These are phyloP conservation scores for Isoperla grammatica DNA, from an alignment of 2,888 invertebrate species.

Conservation along the genomic window DNA sequence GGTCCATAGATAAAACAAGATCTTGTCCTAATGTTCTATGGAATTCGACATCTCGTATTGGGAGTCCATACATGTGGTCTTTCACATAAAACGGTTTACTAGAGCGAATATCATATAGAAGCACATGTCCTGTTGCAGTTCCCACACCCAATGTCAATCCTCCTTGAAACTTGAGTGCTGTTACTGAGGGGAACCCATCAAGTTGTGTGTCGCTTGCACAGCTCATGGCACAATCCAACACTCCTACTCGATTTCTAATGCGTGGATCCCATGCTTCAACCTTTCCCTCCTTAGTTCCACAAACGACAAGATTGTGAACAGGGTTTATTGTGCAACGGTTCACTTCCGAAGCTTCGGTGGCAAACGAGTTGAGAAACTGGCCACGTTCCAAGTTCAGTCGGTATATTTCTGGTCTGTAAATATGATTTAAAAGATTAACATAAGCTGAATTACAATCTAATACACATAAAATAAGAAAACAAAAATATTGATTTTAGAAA, in stretches of 20 bases:
- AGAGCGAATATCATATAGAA: constrained; percentile 92
- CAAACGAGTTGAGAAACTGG: constrained; percentile 81
- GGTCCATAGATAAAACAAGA: constrained; percentile 84
- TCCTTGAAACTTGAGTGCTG: constrained; percentile 72
- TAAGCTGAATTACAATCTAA: background rate
- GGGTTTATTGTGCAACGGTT: constrained; percentile 85
- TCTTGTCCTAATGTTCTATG: constrained; percentile 61
- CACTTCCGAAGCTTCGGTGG: constrained; percentile 65
- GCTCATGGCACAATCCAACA: constrained; percentile 75
- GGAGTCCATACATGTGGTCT: constrained; percentile 91
- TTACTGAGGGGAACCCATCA: constrained; percentile 62
- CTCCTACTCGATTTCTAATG: constrained; percentile 65
- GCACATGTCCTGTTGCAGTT: constrained; percentile 87
- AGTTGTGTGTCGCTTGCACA: constrained; percentile 47
- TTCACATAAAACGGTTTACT: constrained; percentile 82
- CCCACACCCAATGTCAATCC: constrained; percentile 81
- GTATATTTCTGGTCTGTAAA: constrained; percentile 76
- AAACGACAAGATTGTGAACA: constrained; percentile 77
- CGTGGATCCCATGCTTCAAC: constrained; percentile 98
- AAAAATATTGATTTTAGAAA: background rate
- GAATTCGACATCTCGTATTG: constrained; percentile 85
- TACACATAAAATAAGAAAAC: too few species aligned
- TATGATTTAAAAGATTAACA: constrained; percentile 29
- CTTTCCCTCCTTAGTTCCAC: constrained; percentile 85
- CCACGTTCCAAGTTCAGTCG: constrained; percentile 94